Evolutionary conservation across 2,113 vertebrate species (phyloP).

Genomic region (Oryzias curvinotus): DNA sequence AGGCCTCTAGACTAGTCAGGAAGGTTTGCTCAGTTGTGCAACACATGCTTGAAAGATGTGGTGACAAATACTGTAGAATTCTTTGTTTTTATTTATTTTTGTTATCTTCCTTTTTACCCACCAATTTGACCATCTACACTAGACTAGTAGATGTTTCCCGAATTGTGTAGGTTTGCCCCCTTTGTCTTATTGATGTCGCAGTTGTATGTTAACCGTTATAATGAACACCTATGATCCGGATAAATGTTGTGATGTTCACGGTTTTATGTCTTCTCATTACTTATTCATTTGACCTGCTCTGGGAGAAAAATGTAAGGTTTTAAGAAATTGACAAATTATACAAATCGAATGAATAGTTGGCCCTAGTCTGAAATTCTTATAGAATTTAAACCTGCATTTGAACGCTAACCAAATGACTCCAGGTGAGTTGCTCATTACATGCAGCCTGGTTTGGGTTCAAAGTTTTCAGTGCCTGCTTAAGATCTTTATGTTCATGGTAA

Average conservation of each 20-base stretch:
- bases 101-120: neutral
- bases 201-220: constrained; percentile 54
- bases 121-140: neutral
- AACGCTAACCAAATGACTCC: too few relatives aligned
- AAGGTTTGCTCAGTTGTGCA: neutral
- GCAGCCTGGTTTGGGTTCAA: neutral
- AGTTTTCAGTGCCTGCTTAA: neutral
- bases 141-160: constrained; percentile 3
- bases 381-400: too few relatives aligned
- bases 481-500: too few relatives aligned
- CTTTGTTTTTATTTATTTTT: neutral
- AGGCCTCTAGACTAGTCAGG: constrained; percentile 25
- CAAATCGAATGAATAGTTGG: too few relatives aligned
- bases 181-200: constrained; percentile 71
- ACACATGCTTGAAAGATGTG: neutral
- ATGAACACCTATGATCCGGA: neutral
- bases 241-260: too few relatives aligned
- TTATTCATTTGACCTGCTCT: neutral
- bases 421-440: neutral
- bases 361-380: too few relatives aligned
- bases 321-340: neutral
- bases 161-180: constrained; percentile 26
- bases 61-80: neutral
- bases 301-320: too few relatives aligned
- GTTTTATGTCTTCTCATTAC: too few relatives aligned